phyloP scores from a whole-genome alignment of 23 tunicate species.

The Halocynthia roretzi region DNA sequence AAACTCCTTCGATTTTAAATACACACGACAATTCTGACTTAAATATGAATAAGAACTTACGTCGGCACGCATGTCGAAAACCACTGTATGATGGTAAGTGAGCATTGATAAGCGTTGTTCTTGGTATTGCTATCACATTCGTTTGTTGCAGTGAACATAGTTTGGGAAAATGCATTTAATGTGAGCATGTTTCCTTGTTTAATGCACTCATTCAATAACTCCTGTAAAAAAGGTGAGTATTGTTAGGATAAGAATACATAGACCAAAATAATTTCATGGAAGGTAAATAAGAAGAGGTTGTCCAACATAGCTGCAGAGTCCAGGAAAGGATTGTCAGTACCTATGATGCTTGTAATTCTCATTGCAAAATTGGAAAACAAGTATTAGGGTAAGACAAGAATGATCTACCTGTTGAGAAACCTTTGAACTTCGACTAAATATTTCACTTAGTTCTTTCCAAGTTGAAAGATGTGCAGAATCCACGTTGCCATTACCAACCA shows the following conservation, averaged over 20 bases:
- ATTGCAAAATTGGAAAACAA: background rate
- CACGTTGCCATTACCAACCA: background rate
- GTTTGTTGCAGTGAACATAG: no score
- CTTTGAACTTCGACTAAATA: constrained; percentile 25
- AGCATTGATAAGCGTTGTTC: no score
- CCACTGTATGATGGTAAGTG: no score
- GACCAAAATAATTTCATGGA: no score
- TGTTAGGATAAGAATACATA: no score
- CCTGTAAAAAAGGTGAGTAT: background rate
- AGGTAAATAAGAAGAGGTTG: no score
- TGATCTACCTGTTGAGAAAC: constrained; percentile 20
- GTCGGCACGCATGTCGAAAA: no score
- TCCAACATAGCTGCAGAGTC: no score
- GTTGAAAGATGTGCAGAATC: constrained; percentile 5
- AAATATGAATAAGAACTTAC: no score
- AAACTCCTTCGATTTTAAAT: background rate
- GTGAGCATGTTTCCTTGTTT: constrained; percentile 7
- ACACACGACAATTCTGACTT: background rate
- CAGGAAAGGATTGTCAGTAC: background rate
- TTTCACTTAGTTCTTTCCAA: constrained; percentile 33
- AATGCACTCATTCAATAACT: background rate
- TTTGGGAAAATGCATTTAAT: background rate
- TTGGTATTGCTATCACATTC: no score
- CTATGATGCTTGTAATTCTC: background rate
- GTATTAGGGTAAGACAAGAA: background rate